Percentiles rank a stretch among this genome's conserved stretches.
Conservation (phyloP, 2,888 invertebrate species). For the Ormia ochracea region DNA sequence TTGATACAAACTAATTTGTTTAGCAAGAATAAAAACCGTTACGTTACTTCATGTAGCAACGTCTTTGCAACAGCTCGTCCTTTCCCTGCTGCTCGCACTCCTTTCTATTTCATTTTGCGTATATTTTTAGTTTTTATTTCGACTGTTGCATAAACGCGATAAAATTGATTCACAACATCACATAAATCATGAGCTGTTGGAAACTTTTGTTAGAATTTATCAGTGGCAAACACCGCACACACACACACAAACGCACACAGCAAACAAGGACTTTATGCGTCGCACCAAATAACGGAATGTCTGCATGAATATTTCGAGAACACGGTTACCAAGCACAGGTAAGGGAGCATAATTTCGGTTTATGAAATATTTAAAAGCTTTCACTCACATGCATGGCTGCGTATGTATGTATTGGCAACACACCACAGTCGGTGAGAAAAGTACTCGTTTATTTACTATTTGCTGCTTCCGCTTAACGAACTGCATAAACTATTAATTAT, state of each 20-base stretch:
- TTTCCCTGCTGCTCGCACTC: background rate
- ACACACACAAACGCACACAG: background rate
- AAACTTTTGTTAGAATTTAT: conserved; percentile 67
- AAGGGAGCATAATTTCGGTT: conserved; percentile 43
- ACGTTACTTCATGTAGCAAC: conserved; percentile 28
- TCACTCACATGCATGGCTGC: background rate
- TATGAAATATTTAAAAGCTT: conserved; percentile 46
- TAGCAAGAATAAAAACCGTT: conserved; percentile 24
- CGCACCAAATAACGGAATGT: background rate
- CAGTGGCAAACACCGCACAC: conserved; percentile 52
- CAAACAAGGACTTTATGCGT: background rate
- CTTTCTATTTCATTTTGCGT: background rate
- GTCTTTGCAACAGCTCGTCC: conserved; percentile 30
- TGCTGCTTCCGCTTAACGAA: too few species aligned
- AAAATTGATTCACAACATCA: conserved; percentile 76
- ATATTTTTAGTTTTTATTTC: conserved; percentile 63
- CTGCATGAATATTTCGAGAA: background rate
- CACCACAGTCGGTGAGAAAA: background rate
- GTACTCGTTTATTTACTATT: too few species aligned
- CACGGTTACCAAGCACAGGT: too few species aligned
- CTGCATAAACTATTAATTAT: too few species aligned
- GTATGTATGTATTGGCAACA: background rate
- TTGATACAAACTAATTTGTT: conserved; percentile 50
- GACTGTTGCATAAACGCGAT: conserved; percentile 70
- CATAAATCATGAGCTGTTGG: conserved; percentile 72